Conservation (phyloP, 2,888 invertebrate genomes). For the Tetanocera ferruginea region DNA sequence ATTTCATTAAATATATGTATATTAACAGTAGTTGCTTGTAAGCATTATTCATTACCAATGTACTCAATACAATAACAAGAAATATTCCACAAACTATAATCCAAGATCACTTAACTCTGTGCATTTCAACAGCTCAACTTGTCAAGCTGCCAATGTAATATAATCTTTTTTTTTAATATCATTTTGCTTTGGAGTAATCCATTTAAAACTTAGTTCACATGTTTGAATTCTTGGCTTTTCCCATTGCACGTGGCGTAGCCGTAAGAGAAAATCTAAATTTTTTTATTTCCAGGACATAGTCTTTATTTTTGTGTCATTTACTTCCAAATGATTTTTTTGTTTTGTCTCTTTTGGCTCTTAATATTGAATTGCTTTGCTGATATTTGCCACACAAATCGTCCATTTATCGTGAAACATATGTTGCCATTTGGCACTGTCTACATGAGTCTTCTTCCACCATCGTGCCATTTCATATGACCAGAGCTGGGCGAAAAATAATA, state of each 20-base stretch:
- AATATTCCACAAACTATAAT: too few relatives aligned
- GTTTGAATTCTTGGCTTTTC: too few relatives aligned
- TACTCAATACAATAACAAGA: too few relatives aligned
- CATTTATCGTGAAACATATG: conserved; percentile 41
- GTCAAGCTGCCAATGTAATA: conserved; percentile 23
- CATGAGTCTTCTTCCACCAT: neutral
- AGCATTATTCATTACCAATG: too few relatives aligned
- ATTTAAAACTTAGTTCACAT: neutral
- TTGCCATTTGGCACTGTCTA: conserved; percentile 26
- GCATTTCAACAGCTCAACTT: neutral
- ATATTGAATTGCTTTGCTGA: conserved; percentile 20
- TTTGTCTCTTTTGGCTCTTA: neutral
- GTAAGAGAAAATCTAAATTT: neutral
- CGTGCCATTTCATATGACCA: too few relatives aligned
- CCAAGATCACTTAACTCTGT: too few relatives aligned
- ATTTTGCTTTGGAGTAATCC: neutral
- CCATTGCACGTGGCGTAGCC: too few relatives aligned
- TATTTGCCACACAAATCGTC: conserved; percentile 30
- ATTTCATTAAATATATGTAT: too few relatives aligned
- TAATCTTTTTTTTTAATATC: conserved; percentile 23
- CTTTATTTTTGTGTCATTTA: neutral
- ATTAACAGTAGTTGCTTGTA: too few relatives aligned
- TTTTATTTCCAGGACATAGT: neutral
- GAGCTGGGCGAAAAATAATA: neutral
- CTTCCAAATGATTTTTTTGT: neutral